Evolutionary conservation across 2,888 invertebrate genomes (phyloP).

Genomic region (Caenorhabditis sinica): DNA sequence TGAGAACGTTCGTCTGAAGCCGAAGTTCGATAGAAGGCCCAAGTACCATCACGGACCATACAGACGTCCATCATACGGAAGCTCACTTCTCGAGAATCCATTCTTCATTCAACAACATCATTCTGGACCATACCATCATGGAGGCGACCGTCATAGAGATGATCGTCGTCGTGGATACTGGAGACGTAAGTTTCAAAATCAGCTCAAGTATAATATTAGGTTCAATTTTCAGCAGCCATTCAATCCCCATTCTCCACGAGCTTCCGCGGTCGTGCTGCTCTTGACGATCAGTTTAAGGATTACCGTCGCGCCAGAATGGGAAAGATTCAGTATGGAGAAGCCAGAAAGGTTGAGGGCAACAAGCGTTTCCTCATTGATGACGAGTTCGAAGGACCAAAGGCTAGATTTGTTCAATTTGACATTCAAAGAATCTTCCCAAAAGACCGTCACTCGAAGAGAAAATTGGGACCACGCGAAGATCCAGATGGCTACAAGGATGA

Average conservation of each 20-base stretch:
- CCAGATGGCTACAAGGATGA: slow-evolving; percentile 55
- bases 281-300: slow-evolving; percentile 55
- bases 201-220: neutral
- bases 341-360: slow-evolving; percentile 27
- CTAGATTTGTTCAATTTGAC: slow-evolving; percentile 24
- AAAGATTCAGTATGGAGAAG: slow-evolving; percentile 43
- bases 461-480: slow-evolving; percentile 50
- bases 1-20: slow-evolving; percentile 41
- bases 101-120: slow-evolving; percentile 56
- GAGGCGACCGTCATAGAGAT: slow-evolving; percentile 10
- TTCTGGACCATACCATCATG: slow-evolving; percentile 1
- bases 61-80: slow-evolving; percentile 8
- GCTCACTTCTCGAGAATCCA: slow-evolving; percentile 44
- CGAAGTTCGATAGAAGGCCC: slow-evolving; percentile 33
- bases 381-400: slow-evolving; percentile 48
- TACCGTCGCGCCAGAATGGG: slow-evolving; percentile 42
- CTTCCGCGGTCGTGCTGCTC: slow-evolving; percentile 42
- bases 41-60: slow-evolving; percentile 22
- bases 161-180: slow-evolving; percentile 11
- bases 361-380: slow-evolving; percentile 51
- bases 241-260: slow-evolving; percentile 54
- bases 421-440: slow-evolving; percentile 51
- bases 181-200: slow-evolving; percentile 30
- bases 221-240: slow-evolving; percentile 26
- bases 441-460: slow-evolving; percentile 16